phyloP scores from a whole-genome alignment of 2,113 vertebrate genomes.

The Calidris pygmaea region DNA sequence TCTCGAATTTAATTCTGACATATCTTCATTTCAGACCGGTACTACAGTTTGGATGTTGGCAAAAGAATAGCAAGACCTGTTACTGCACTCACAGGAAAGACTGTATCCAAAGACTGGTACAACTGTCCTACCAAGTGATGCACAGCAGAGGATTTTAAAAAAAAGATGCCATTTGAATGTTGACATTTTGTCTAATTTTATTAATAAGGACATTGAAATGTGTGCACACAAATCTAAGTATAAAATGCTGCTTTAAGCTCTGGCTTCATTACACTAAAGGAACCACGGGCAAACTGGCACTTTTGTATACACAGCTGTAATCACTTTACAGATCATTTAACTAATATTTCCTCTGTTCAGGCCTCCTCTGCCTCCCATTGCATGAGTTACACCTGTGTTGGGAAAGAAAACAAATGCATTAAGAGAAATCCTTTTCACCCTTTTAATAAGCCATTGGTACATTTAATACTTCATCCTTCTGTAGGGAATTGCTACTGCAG shows the following conservation, averaged over 20 bases:
- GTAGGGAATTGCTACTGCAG: not conserved
- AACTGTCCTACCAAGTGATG: constrained; percentile 79
- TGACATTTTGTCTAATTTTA: constrained; percentile 81
- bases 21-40: constrained; percentile 78
- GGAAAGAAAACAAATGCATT: constrained; percentile 39
- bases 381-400: constrained; percentile 78
- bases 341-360: constrained; percentile 86
- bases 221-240: constrained; percentile 75
- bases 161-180: not conserved
- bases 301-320: constrained; percentile 67
- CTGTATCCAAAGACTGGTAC: constrained; percentile 83
- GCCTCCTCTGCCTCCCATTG: constrained; percentile 85
- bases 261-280: constrained; percentile 60
- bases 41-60: constrained; percentile 84
- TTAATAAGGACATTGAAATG: constrained; percentile 83
- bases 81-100: constrained; percentile 75
- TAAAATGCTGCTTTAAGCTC: constrained; percentile 70
- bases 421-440: not conserved
- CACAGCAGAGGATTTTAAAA: not conserved
- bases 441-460: not conserved
- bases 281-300: constrained; percentile 52
- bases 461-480: not conserved
- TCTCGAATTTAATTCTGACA: not conserved
- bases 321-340: constrained; percentile 61
- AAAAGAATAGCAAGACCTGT: constrained; percentile 75